phyloP scores from a whole-genome alignment of 2,888 invertebrate species.

The Zygaena filipendulae region DNA sequence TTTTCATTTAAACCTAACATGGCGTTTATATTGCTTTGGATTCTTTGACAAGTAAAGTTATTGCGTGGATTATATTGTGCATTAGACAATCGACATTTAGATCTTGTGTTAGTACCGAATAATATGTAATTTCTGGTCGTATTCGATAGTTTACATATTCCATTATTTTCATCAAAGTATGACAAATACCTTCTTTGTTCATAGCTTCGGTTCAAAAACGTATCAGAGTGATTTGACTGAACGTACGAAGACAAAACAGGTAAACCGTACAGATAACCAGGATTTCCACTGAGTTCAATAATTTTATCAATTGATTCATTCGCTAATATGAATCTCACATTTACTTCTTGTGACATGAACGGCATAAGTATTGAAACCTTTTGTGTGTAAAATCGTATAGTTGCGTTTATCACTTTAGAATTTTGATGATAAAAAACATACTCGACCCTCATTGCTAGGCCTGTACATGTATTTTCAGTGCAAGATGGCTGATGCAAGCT shows the following conservation, averaged over 20 bases:
- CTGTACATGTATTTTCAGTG: constrained; percentile 33
- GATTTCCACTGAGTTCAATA: constrained; percentile 74
- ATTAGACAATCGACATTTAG: constrained; percentile 41
- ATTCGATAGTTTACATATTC: constrained; percentile 44
- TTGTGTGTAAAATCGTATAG: constrained; percentile 33
- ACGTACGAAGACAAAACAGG: constrained; percentile 66
- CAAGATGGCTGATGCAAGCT: constrained; percentile 37
- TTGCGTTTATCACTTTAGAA: constrained; percentile 37
- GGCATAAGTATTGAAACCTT: constrained; percentile 25
- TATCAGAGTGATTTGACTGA: constrained; percentile 32
- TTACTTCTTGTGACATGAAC: constrained; percentile 36
- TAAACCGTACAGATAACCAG: constrained; percentile 76
- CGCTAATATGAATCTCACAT: constrained; percentile 35
- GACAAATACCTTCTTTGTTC: constrained; percentile 20
- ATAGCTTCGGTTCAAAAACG: constrained; percentile 32
- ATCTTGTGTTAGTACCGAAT: constrained; percentile 58
- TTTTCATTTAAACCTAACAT: constrained; percentile 25
- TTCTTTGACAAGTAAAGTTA: constrained; percentile 30
- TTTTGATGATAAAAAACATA: constrained; percentile 41
- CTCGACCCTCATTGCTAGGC: constrained; percentile 37
- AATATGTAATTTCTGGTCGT: constrained; percentile 34
- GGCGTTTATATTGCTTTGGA: constrained; percentile 31
- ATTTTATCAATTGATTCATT: constrained; percentile 32
- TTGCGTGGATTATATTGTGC: too few species aligned
- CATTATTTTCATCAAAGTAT: constrained; percentile 43